A percentile compares a stretch with the other conserved stretches of the same genome.
phyloP scores from a whole-genome alignment of 1,140 invertebrate genomes.

The Antheraea pernyi region DNA sequence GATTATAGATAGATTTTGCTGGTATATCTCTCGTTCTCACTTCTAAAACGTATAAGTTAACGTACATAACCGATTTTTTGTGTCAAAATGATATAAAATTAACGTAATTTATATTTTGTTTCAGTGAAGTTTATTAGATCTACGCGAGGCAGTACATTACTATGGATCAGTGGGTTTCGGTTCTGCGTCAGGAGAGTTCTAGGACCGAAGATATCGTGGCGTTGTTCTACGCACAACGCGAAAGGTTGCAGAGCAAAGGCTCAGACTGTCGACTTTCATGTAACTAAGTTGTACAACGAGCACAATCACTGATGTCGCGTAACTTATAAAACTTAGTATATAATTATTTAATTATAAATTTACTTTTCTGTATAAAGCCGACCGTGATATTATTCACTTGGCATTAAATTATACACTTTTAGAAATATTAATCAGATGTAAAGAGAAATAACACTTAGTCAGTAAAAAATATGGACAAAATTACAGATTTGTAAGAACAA shows the following conservation, averaged over 20 bases:
- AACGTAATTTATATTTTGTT: constrained; percentile 17
- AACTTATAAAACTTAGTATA: neutral
- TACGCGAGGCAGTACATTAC: constrained; percentile 25
- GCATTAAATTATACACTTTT: no score
- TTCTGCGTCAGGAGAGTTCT: constrained; percentile 22
- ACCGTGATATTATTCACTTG: no score
- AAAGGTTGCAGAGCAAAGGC: constrained; percentile 32
- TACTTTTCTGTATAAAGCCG: no score
- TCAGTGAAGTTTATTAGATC: constrained; percentile 29
- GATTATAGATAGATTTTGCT: no score
- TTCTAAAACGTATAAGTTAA: no score
- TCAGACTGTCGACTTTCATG: constrained; percentile 21
- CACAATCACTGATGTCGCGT: constrained; percentile 8
- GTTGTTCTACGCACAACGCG: constrained; percentile 39
- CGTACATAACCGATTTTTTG: neutral
- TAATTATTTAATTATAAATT: no score
- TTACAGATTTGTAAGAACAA: no score
- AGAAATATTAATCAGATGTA: no score
- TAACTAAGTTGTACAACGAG: constrained; percentile 9
- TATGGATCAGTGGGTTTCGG: constrained; percentile 25
- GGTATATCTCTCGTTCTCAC: no score
- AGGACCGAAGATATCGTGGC: constrained; percentile 28
- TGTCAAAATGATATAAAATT: neutral
- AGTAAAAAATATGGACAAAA: no score
- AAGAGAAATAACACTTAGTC: no score